Conservation (phyloP, 1,140 invertebrate species). For the Sycobia sp. region DNA sequence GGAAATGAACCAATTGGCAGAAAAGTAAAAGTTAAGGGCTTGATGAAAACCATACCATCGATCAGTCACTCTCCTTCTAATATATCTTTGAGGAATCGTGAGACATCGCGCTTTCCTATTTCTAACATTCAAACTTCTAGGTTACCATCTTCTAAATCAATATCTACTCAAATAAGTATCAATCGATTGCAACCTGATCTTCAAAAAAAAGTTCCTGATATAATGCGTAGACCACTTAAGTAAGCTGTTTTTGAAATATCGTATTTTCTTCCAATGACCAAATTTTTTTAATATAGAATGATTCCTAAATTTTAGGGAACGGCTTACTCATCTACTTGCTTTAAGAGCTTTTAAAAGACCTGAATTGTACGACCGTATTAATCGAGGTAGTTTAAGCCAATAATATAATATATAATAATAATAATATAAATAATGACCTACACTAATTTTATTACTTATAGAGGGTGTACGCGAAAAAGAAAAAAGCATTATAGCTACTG, state of each 20-base stretch:
- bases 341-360: conserved; percentile 91
- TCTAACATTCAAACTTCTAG: conserved; percentile 40
- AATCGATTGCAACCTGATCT: conserved; percentile 43
- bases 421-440: no score
- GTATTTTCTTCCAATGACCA: no score
- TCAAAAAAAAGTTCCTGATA: conserved; percentile 63
- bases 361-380: conserved; percentile 80
- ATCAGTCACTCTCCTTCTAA: conserved; percentile 52
- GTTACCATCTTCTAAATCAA: conserved; percentile 42
- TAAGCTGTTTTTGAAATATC: conserved; percentile 56
- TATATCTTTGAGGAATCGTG: conserved; percentile 31
- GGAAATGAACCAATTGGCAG: conserved; percentile 83
- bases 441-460: conserved; percentile 44
- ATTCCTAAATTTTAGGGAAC: conserved; percentile 68
- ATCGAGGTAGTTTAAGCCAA: conserved; percentile 67
- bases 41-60: conserved; percentile 54
- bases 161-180: conserved; percentile 39
- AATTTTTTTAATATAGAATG: no score
- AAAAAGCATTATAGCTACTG: conserved; percentile 71
- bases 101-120: conserved; percentile 34
- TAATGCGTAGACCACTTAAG: conserved; percentile 74
- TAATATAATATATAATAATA: no score
- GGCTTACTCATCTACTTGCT: conserved; percentile 90
- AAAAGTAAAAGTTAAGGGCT: conserved; percentile 75
- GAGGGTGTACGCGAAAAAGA: conserved; percentile 88